Percentiles rank a stretch among this genome's conserved stretches.
These are phyloP conservation scores for Rhadina sibilatrix DNA, from an alignment of 2,113 vertebrate species.

Conservation along the genomic window DNA sequence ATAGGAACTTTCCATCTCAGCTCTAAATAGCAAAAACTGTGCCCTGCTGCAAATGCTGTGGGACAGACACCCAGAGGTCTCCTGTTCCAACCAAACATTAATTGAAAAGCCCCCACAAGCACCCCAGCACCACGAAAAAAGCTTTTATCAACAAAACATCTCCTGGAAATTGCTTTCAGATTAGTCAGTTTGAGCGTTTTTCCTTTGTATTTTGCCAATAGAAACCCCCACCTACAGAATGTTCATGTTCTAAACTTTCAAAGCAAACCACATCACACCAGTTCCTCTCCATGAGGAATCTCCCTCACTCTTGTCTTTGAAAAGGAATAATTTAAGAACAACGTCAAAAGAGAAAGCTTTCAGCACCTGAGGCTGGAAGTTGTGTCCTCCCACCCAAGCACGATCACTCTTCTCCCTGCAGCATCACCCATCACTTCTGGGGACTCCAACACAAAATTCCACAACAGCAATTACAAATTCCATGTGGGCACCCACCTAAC, in stretches of 20 bases:
- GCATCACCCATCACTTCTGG: not conserved
- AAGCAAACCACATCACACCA: not conserved
- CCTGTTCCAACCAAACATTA: not conserved
- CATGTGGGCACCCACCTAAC: not conserved
- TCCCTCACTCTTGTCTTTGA: not conserved
- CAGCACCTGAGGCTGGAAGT: not conserved
- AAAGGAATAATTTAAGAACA: not conserved
- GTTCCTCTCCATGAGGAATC: not conserved
- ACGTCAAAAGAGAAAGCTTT: not conserved
- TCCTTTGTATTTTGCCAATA: not conserved
- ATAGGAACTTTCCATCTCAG: constrained; percentile 91
- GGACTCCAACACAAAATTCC: not conserved
- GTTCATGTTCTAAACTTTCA: not conserved
- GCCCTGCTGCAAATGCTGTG: not conserved
- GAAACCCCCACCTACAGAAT: not conserved
- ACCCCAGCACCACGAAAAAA: not conserved
- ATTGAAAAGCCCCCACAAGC: not conserved
- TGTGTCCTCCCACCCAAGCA: not conserved
- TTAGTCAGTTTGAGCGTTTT: not conserved
- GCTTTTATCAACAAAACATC: not conserved
- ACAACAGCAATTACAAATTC: not conserved
- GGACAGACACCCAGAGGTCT: not conserved
- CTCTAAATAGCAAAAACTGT: constrained; percentile 33
- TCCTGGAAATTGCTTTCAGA: not conserved
- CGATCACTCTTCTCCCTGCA: not conserved